Percentiles rank a stretch among this genome's conserved stretches.
Evolutionary conservation across 2,113 vertebrate species (phyloP).

Genomic region (Barbus barbus): DNA sequence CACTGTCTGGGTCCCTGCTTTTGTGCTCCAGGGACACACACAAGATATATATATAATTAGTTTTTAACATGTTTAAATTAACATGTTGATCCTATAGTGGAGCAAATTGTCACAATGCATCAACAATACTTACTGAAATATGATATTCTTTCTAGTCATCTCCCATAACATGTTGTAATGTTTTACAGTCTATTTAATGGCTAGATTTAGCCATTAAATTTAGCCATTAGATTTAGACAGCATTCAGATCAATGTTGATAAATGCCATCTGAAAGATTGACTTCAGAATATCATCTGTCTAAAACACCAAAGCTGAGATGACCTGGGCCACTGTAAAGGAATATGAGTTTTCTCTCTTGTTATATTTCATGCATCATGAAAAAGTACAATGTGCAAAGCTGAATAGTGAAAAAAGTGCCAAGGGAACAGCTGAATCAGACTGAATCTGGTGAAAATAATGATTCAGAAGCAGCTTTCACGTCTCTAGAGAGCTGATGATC

Average conservation of each 20-base stretch:
- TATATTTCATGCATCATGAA: background rate
- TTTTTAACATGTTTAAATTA: no score
- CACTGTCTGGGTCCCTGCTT: no score
- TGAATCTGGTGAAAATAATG: background rate
- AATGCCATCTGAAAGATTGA: background rate
- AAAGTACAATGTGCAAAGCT: background rate
- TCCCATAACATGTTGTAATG: no score
- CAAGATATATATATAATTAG: no score
- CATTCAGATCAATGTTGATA: no score
- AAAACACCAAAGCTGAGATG: no score
- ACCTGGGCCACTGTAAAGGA: no score
- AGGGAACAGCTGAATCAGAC: background rate
- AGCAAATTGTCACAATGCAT: background rate
- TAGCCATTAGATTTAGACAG: no score
- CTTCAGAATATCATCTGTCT: background rate
- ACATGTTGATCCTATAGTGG: background rate
- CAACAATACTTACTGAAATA: background rate
- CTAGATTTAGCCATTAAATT: no score
- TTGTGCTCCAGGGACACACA: no score
- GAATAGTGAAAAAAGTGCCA: background rate
- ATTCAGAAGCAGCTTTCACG: background rate
- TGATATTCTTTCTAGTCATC: background rate
- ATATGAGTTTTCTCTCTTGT: background rate
- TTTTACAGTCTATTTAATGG: background rate
- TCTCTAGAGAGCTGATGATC: constrained; percentile 7